Percentiles rank a stretch among this genome's conserved stretches.
These are phyloP conservation scores for Brachionus rotundiformis DNA, from an alignment of 1,140 invertebrate genomes.

Conservation along the genomic window DNA sequence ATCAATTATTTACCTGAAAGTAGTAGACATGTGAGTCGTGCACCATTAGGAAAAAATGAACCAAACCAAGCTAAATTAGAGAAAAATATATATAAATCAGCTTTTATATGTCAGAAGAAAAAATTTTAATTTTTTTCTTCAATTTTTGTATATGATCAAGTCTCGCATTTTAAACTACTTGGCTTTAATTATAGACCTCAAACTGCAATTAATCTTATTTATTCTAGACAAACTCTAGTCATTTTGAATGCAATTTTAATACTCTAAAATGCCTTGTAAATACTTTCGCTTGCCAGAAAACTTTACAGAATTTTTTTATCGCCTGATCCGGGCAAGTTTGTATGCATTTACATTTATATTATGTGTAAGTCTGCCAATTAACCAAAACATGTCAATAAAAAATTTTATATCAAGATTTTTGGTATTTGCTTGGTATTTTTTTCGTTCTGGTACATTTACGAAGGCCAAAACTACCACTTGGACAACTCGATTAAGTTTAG, in stretches of 20 bases:
- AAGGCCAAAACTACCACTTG: constrained; percentile 39
- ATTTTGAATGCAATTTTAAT: constrained; percentile 15
- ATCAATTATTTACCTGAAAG: background rate
- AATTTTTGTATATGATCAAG: background rate
- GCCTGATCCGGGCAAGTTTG: constrained; percentile 8
- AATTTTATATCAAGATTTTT: background rate
- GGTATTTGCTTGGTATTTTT: constrained; percentile 25
- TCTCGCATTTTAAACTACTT: background rate
- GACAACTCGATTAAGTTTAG: constrained; percentile 37
- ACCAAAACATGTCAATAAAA: background rate
- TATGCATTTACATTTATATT: constrained; percentile 38
- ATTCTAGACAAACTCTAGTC: background rate
- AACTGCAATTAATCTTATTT: constrained; percentile 7
- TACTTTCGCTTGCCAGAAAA: constrained; percentile 32
- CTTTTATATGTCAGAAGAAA: background rate
- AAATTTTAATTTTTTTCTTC: background rate
- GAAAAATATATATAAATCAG: background rate
- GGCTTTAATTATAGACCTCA: background rate
- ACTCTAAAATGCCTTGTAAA: constrained; percentile 11
- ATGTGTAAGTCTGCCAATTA: background rate
- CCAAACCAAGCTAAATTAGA: background rate
- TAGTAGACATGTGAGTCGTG: background rate
- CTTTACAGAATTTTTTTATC: constrained; percentile 34
- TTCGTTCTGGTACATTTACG: constrained; percentile 49
- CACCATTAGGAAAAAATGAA: background rate